Conservation (phyloP, 2,113 vertebrate species). For the Acrocephalus arundinaceus region DNA sequence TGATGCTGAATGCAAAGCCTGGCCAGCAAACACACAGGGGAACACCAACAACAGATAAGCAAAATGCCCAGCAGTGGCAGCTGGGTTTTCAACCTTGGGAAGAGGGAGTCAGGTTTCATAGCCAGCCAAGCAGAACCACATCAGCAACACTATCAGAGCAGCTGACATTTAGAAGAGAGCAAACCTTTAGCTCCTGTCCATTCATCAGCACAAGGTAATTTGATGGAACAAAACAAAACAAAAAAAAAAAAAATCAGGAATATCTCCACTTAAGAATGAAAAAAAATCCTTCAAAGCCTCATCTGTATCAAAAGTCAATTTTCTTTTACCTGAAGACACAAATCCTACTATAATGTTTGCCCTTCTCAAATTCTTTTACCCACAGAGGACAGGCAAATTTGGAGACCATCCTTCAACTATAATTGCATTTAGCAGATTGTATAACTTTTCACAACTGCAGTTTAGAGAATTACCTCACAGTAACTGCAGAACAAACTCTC, state of each 20-base stretch:
- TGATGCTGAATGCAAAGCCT: neutral
- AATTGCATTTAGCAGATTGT: neutral
- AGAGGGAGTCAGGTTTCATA: neutral
- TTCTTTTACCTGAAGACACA: neutral
- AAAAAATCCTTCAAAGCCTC: neutral
- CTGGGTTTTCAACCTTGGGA: neutral
- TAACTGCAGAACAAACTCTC: neutral
- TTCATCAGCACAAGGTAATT: neutral
- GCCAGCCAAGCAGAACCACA: neutral
- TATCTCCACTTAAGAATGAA: neutral
- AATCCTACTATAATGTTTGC: neutral
- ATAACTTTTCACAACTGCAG: neutral
- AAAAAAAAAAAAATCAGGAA: neutral
- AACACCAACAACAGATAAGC: neutral
- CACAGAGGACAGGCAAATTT: neutral
- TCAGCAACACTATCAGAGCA: neutral
- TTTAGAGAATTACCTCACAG: neutral
- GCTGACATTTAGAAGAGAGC: neutral
- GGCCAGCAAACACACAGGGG: neutral
- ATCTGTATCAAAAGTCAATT: neutral
- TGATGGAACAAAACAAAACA: neutral
- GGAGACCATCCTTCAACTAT: neutral
- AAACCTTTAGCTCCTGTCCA: neutral
- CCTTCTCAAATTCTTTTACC: neutral
- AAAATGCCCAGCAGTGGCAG: neutral